phyloP scores from a whole-genome alignment of 2,797 vertebrate species.

The Rhyacichthys aspro region DNA sequence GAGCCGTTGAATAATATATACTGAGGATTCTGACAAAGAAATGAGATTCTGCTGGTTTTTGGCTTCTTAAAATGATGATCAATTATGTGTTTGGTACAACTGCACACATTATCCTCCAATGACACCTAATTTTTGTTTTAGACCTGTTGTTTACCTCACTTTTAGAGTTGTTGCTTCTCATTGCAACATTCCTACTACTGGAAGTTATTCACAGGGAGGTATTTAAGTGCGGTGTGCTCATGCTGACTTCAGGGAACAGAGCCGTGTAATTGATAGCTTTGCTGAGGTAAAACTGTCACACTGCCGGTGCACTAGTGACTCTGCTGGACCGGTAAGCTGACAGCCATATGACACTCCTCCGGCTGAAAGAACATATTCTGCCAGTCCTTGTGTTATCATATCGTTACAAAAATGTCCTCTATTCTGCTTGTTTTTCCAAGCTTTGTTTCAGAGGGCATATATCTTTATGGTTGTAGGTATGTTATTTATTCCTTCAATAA shows the following conservation, averaged over 20 bases:
- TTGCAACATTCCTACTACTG: conserved; percentile 41
- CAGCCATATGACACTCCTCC: conserved; percentile 55
- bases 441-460: too few relatives aligned
- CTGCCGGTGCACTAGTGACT: conserved; percentile 38
- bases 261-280: conserved; percentile 68
- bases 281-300: conserved; percentile 44
- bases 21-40: neutral
- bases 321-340: conserved; percentile 39
- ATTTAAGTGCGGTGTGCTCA: conserved; percentile 44
- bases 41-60: too few relatives aligned
- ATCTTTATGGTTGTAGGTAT: conserved; percentile 3
- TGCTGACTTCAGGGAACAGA: conserved; percentile 36
- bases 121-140: neutral
- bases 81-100: too few relatives aligned
- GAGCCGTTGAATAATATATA: conserved; percentile 3
- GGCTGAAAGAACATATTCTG: conserved; percentile 14
- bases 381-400: conserved; percentile 13
- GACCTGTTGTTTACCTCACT: conserved; percentile 36
- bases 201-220: conserved; percentile 39
- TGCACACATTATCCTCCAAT: too few relatives aligned
- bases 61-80: too few relatives aligned
- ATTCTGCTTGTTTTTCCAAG: conserved; percentile 33
- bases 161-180: conserved; percentile 26
- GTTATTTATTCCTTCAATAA: conserved; percentile 29
- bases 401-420: conserved; percentile 15